Conservation (phyloP, 1,140 invertebrate species). For the Camponotus pennsylvanicus region DNA sequence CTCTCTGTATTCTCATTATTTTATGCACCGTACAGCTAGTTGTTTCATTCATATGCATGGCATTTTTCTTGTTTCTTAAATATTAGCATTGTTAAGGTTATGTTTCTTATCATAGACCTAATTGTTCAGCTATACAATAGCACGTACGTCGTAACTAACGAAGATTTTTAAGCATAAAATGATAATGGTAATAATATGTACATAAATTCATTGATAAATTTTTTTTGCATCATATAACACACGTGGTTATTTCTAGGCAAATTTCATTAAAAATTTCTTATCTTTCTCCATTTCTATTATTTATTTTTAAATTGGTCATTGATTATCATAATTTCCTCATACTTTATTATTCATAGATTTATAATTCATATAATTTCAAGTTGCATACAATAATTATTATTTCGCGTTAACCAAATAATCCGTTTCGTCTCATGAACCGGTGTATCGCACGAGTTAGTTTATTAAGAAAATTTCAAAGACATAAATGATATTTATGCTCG, state of each 20-base stretch:
- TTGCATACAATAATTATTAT: conserved; percentile 22
- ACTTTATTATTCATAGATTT: not conserved
- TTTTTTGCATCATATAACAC: not conserved
- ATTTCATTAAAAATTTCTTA: not conserved
- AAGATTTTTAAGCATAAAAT: not conserved
- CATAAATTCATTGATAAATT: not conserved
- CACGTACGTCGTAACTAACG: not conserved
- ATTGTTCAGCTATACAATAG: not conserved
- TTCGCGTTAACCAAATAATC: not conserved
- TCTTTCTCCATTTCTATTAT: no score
- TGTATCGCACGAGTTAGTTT: conserved; percentile 31
- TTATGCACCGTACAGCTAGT: not conserved
- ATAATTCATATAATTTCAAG: conserved; percentile 4
- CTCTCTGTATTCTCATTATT: not conserved
- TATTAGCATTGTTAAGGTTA: not conserved
- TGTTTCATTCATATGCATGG: conserved; percentile 6
- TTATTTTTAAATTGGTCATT: not conserved
- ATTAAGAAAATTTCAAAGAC: conserved; percentile 52
- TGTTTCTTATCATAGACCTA: not conserved
- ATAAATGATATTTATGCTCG: conserved; percentile 44
- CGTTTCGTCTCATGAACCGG: not conserved
- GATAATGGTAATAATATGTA: not conserved
- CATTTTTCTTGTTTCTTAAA: conserved; percentile 2
- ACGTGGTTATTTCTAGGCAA: not conserved
- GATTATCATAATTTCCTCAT: not conserved